These are phyloP conservation scores for Epistrophe grossulariae DNA, from an alignment of 2,888 invertebrate species.

Conservation along the genomic window DNA sequence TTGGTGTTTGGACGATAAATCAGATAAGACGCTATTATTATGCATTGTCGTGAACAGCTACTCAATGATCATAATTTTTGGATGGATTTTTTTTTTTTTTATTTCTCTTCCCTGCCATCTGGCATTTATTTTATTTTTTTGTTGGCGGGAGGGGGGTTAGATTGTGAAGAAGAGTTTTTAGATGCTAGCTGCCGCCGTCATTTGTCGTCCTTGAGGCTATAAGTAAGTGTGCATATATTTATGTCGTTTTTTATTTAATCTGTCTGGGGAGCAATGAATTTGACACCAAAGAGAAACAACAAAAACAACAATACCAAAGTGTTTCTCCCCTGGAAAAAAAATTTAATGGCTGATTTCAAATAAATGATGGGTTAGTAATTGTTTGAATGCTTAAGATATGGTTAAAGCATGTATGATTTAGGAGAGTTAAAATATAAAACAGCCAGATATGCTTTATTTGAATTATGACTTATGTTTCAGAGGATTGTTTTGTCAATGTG, in stretches of 20 bases:
- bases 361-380: slow-evolving; percentile 69
- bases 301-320: slow-evolving; percentile 8
- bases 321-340: slow-evolving; percentile 33
- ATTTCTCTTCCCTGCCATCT: slow-evolving; percentile 12
- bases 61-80: slow-evolving; percentile 56
- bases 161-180: slow-evolving; percentile 4
- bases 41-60: slow-evolving; percentile 71
- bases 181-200: slow-evolving; percentile 25
- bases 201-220: slow-evolving; percentile 55
- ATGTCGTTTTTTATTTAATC: slow-evolving; percentile 53
- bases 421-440: slow-evolving; percentile 28
- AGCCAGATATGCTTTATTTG: neutral
- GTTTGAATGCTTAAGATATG: slow-evolving; percentile 51
- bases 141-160: no score
- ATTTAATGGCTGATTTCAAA: slow-evolving; percentile 63
- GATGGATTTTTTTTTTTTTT: slow-evolving; percentile 18
- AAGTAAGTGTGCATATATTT: slow-evolving; percentile 53
- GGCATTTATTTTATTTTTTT: slow-evolving; percentile 14
- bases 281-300: slow-evolving; percentile 48
- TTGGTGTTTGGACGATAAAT: slow-evolving; percentile 60
- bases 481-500: no score
- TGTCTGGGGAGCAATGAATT: slow-evolving; percentile 70
- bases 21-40: slow-evolving; percentile 69
- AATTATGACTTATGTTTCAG: neutral
- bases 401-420: slow-evolving; percentile 52